Evolutionary conservation across 2,797 vertebrate genomes (phyloP).

Genomic region (Tarsius wallacei): DNA sequence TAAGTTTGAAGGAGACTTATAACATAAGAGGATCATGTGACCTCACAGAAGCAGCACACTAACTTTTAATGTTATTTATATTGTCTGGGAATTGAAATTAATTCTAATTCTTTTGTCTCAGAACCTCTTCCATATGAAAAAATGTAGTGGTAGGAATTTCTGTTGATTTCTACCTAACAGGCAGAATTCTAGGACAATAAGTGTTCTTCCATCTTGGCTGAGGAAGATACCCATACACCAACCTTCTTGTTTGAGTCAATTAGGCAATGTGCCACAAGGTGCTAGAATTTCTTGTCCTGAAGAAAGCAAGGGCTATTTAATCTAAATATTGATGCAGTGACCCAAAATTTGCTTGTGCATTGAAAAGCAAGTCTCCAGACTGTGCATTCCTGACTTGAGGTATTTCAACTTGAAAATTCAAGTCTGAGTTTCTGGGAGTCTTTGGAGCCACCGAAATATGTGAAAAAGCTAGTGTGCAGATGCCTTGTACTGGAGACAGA

Average conservation of each 20-base stretch:
- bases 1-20: conserved; percentile 22
- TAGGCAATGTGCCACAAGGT: background rate
- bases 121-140: background rate
- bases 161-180: background rate
- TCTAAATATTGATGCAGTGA: background rate
- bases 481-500: background rate
- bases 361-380: conserved; percentile 4
- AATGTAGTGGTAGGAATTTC: background rate
- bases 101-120: background rate
- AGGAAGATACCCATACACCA: conserved; percentile 1
- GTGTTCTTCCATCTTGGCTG: background rate
- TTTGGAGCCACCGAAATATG: background rate
- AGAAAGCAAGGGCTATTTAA: conserved; percentile 26
- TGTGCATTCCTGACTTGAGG: background rate
- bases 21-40: background rate
- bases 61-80: conserved; percentile 3
- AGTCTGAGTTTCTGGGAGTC: background rate
- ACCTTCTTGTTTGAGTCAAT: background rate
- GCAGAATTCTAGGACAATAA: background rate
- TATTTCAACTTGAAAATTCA: background rate
- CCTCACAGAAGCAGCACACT: background rate
- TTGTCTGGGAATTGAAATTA: background rate
- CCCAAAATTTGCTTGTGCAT: background rate
- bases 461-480: background rate
- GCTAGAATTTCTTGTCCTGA: background rate